phyloP scores from a whole-genome alignment of 2,797 vertebrate genomes.

The Syngnathus acus region DNA sequence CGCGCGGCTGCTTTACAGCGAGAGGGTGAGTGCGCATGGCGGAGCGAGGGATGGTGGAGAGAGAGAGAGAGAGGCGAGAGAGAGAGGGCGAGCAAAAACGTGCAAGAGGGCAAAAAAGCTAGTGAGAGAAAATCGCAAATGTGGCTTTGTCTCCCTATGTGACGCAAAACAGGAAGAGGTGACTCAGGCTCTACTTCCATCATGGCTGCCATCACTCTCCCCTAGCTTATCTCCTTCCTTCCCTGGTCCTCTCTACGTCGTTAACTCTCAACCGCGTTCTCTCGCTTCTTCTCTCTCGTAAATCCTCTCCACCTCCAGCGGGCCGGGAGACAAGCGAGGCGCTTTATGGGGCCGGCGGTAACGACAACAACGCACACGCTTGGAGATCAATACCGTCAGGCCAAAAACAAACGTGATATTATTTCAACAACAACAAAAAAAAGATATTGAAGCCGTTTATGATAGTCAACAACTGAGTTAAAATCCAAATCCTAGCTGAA shows the following conservation, averaged over 20 bases:
- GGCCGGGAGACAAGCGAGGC: constrained; percentile 24
- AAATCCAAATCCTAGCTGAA: constrained; percentile 5
- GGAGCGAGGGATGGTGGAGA: constrained; percentile 11
- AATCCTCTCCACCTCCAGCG: constrained; percentile 53
- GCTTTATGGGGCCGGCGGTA: background rate
- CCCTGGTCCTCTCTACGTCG: constrained; percentile 27
- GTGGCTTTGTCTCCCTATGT: background rate
- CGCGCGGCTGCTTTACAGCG: constrained; percentile 37
- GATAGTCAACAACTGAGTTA: constrained; percentile 6
- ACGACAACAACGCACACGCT: constrained; percentile 20
- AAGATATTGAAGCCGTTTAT: constrained; percentile 41
- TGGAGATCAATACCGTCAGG: constrained; percentile 28
- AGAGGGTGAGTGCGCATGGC: constrained; percentile 24
- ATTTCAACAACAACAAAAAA: constrained; percentile 26
- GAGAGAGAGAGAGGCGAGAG: no score
- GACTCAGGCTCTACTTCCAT: constrained; percentile 8
- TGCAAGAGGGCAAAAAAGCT: constrained; percentile 25
- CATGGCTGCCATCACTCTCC: constrained; percentile 26
- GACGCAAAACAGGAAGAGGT: constrained; percentile 7
- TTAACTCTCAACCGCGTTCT: constrained; percentile 43
- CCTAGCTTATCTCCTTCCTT: constrained; percentile 26
- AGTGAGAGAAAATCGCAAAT: background rate
- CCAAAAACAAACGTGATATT: constrained; percentile 40
- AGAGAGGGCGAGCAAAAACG: constrained; percentile 24
- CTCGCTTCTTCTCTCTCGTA: constrained; percentile 37